Percentiles rank a stretch among this genome's conserved stretches.
phyloP scores from a whole-genome alignment of 2,797 vertebrate genomes.

The Heliangelus exortis region DNA sequence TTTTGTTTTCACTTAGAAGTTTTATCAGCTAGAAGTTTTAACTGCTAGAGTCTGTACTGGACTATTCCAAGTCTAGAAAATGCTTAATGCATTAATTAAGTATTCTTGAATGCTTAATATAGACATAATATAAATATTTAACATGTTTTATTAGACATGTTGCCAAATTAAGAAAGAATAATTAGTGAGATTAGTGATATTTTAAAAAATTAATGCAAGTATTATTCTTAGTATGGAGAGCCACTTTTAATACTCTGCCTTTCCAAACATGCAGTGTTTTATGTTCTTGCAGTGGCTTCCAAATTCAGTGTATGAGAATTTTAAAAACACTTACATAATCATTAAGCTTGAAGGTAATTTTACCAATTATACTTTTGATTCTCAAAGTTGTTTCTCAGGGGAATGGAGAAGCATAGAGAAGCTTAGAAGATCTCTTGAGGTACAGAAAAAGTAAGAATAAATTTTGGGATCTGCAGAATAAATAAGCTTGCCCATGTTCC shows the following conservation, averaged over 20 bases:
- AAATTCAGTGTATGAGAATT: background rate
- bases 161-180: background rate
- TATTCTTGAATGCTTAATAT: background rate
- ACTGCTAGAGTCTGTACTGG: background rate
- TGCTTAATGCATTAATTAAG: background rate
- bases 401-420: background rate
- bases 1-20: conserved; percentile 52
- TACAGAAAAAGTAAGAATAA: background rate
- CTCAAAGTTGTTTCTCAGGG: background rate
- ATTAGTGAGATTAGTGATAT: background rate
- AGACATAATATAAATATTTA: background rate
- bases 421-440: background rate
- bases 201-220: background rate
- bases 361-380: conserved; percentile 34
- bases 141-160: background rate
- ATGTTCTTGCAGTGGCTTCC: background rate
- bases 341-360: conserved; percentile 28
- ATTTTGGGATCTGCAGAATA: background rate
- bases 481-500: conserved; percentile 9
- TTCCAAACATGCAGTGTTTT: background rate
- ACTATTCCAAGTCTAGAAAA: conserved; percentile 23
- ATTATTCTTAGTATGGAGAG: background rate
- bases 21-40: background rate
- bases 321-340: conserved; percentile 26
- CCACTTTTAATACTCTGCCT: background rate